Evolutionary conservation across 2,113 vertebrate genomes (phyloP).

Genomic region (Columba janthina): DNA sequence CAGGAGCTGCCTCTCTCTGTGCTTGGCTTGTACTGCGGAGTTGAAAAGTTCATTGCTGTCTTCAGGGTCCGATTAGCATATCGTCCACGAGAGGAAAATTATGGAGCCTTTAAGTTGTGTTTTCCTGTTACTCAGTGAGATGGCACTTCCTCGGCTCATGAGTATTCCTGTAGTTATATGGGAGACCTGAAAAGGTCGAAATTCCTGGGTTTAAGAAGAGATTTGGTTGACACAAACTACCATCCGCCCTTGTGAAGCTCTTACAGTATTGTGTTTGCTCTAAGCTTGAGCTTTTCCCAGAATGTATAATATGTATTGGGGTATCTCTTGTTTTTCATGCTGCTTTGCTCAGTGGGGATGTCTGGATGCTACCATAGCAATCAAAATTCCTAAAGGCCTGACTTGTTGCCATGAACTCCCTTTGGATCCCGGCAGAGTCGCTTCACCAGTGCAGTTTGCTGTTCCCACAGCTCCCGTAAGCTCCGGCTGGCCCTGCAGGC

Average conservation of each 20-base stretch:
- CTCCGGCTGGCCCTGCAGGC: not conserved
- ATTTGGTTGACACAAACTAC: not conserved
- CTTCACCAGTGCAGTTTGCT: not conserved
- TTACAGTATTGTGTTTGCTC: not conserved
- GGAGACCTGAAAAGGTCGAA: not conserved
- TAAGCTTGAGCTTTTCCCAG: not conserved
- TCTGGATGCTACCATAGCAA: not conserved
- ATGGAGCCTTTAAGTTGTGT: not conserved
- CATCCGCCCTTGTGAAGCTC: rapidly evolving
- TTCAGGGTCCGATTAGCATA: not conserved
- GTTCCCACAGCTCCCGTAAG: not conserved
- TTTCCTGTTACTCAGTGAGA: not conserved
- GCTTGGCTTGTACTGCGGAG: not conserved
- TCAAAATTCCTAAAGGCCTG: not conserved
- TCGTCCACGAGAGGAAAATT: no score
- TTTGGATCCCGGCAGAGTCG: not conserved
- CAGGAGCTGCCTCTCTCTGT: not conserved
- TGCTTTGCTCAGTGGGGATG: not conserved
- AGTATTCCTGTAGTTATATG: not conserved
- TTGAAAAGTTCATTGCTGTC: not conserved
- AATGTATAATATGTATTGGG: no score
- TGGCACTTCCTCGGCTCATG: not conserved
- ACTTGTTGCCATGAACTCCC: slow-evolving; percentile 7
- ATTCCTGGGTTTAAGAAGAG: not conserved
- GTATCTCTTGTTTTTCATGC: not conserved